A percentile compares a stretch with the other conserved stretches of the same genome.
These are phyloP conservation scores for Peromyscus attwateri DNA, from an alignment of 2,797 vertebrate species.

Conservation along the genomic window DNA sequence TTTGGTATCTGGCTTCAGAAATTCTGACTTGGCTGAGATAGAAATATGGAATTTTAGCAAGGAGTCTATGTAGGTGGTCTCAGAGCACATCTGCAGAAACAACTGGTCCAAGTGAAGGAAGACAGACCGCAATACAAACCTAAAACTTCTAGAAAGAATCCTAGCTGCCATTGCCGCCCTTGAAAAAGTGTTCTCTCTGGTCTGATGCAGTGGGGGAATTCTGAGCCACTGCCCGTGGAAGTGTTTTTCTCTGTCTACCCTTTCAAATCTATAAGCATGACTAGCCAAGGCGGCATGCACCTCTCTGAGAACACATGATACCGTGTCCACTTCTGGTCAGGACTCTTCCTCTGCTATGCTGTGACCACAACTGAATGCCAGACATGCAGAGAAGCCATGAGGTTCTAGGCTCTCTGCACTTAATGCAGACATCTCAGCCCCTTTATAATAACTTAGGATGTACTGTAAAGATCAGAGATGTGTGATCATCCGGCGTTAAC, in stretches of 20 bases:
- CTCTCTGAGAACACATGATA: neutral
- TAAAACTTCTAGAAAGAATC: neutral
- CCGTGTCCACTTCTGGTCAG: neutral
- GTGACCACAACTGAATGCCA: neutral
- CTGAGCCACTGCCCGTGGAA: neutral
- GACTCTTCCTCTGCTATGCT: neutral
- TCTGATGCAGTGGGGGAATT: neutral
- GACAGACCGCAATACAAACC: neutral
- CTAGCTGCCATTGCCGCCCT: neutral
- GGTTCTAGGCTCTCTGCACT: neutral
- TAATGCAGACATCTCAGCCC: neutral
- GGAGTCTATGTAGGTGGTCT: neutral
- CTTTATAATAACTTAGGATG: conserved; percentile 21
- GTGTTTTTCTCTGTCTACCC: neutral
- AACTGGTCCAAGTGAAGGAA: neutral
- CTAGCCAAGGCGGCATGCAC: neutral
- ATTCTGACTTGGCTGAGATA: neutral
- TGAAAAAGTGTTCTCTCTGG: neutral
- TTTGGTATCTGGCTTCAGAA: neutral
- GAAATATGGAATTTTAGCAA: conserved; percentile 8
- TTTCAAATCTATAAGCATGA: neutral
- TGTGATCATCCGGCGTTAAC: neutral
- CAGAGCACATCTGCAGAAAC: conserved; percentile 12
- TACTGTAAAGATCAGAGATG: neutral
- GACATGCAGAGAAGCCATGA: neutral